phyloP scores from a whole-genome alignment of 1,140 invertebrate genomes.

The Carposina sasakii region DNA sequence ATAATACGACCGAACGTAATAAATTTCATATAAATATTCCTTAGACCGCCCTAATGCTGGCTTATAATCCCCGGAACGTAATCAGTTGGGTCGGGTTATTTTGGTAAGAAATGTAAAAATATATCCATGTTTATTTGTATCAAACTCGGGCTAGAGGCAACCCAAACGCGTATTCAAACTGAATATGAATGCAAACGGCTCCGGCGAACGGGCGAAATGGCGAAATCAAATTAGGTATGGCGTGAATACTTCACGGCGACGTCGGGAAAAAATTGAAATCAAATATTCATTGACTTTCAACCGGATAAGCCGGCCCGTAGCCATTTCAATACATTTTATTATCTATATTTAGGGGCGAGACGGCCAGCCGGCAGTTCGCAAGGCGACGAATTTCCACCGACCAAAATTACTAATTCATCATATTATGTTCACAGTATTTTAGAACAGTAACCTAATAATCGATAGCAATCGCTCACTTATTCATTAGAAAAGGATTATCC shows the following conservation, averaged over 20 bases:
- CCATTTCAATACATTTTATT: conserved; percentile 72
- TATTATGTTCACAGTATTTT: too few species aligned
- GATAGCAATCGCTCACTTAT: too few species aligned
- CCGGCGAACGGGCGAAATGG: conserved; percentile 62
- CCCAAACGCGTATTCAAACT: conserved; percentile 66
- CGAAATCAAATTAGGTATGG: conserved; percentile 72
- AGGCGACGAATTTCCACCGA: conserved; percentile 13
- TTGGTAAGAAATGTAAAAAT: conserved; percentile 65
- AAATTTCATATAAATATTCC: conserved; percentile 40
- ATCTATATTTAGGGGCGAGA: conserved; percentile 60
- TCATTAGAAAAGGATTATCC: too few species aligned
- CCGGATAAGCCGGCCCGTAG: conserved; percentile 69
- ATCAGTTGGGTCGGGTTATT: conserved; percentile 66
- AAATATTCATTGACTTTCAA: conserved; percentile 73
- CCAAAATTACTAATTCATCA: conserved; percentile 24
- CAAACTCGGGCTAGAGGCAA: conserved; percentile 59
- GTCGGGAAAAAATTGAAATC: conserved; percentile 72
- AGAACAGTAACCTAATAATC: too few species aligned
- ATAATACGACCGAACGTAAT: conserved; percentile 18
- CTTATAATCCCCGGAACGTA: conserved; percentile 62
- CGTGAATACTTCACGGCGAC: conserved; percentile 71
- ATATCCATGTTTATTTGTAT: conserved; percentile 70
- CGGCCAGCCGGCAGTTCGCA: conserved; percentile 27
- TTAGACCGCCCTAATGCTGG: conserved; percentile 30
- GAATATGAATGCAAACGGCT: conserved; percentile 72